Conservation (phyloP, 2,888 invertebrate species). For the Plagodis pulveraria region DNA sequence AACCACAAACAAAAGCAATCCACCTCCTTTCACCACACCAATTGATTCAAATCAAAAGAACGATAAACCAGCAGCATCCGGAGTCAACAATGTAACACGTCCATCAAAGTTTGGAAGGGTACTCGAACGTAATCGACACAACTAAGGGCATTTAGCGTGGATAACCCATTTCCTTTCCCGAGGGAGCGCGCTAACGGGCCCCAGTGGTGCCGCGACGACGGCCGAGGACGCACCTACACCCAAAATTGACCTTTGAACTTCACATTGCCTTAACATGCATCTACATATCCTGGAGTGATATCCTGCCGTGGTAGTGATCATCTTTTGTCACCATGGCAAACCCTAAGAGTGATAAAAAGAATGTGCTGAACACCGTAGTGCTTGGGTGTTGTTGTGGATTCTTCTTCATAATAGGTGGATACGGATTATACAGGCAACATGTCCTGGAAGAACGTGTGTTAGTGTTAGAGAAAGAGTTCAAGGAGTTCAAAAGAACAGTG, state of each 20-base stretch:
- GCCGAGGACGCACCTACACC: conserved; percentile 41
- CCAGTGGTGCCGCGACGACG: conserved; percentile 47
- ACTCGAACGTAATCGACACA: conserved; percentile 75
- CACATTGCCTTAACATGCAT: conserved; percentile 43
- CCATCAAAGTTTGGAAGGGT: conserved; percentile 80
- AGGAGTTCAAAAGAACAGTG: conserved; percentile 43
- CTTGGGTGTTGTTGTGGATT: conserved; percentile 75
- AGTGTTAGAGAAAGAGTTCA: conserved; percentile 63
- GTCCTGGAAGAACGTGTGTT: conserved; percentile 68
- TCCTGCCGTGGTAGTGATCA: neutral
- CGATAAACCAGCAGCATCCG: conserved; percentile 56
- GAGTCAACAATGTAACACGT: conserved; percentile 68
- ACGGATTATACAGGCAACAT: conserved; percentile 71
- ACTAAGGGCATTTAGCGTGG: conserved; percentile 80
- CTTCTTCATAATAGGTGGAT: conserved; percentile 66
- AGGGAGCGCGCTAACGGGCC: conserved; percentile 58
- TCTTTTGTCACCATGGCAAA: conserved; percentile 53
- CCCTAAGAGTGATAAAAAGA: conserved; percentile 58
- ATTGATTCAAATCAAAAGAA: conserved; percentile 28
- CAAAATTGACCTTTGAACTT: conserved; percentile 47
- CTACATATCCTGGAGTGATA: conserved; percentile 12
- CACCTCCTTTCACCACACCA: conserved; percentile 28
- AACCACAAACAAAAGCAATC: conserved; percentile 21
- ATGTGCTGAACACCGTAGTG: conserved; percentile 70
- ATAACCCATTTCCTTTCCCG: conserved; percentile 80